A percentile compares a stretch with the other conserved stretches of the same genome.
These are phyloP conservation scores for Aurelia aurita DNA, from an alignment of 30 jellyfish, hydroid and myxozoan species.

Conservation along the genomic window DNA sequence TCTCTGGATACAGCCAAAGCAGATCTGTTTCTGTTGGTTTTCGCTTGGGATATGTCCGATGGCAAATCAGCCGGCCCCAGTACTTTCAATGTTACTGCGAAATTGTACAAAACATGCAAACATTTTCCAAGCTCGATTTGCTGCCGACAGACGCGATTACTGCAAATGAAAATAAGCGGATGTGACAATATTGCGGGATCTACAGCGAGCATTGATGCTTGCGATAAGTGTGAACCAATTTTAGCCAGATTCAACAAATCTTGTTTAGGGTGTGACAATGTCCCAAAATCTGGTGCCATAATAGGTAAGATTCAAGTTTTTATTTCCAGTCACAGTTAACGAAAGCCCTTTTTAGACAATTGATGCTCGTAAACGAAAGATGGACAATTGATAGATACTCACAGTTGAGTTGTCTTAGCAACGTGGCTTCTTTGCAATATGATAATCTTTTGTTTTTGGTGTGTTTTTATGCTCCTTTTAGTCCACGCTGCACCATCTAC, in stretches of 20 bases:
- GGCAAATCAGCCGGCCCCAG: slow-evolving; percentile 7
- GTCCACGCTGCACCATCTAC: too few species aligned
- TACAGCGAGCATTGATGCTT: slow-evolving; percentile 6
- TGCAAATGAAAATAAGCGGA: slow-evolving; percentile 45
- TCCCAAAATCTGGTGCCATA: slow-evolving; percentile 37
- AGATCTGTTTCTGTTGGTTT: background rate
- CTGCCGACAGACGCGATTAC: slow-evolving; percentile 17
- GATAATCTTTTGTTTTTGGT: too few species aligned
- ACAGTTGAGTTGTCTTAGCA: too few species aligned
- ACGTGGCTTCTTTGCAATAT: too few species aligned
- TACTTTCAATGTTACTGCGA: background rate
- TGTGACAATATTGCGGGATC: slow-evolving; percentile 60
- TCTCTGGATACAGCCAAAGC: background rate
- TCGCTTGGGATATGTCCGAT: slow-evolving; percentile 51
- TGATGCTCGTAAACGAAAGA: too few species aligned
- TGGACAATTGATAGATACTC: too few species aligned
- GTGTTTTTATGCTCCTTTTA: too few species aligned
- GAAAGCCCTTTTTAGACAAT: too few species aligned
- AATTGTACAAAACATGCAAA: background rate
- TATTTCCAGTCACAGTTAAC: too few species aligned
- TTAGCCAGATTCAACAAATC: background rate
- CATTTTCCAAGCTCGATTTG: slow-evolving; percentile 17
- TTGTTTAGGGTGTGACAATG: slow-evolving; percentile 63
- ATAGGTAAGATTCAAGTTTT: slow-evolving; percentile 15
- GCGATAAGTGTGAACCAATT: slow-evolving; percentile 43